phyloP scores from a whole-genome alignment of 30 jellyfish, hydroid and myxozoan genomes.

The Aurelia aurita complex sp. Pacific region DNA sequence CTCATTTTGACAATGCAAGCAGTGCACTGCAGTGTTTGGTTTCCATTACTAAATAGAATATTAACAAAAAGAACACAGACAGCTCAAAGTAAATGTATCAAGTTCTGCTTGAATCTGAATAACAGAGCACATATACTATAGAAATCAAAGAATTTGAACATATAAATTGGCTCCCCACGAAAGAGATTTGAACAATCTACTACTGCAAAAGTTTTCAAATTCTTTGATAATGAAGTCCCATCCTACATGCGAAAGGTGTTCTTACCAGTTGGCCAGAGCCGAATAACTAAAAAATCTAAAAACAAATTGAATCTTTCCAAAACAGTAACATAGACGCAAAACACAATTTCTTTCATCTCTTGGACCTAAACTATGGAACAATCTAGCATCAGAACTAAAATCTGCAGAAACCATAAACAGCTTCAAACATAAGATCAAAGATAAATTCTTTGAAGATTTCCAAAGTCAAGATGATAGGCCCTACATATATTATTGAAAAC shows the following conservation, averaged over 20 bases:
- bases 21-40: conserved; percentile 4
- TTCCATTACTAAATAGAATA: conserved; percentile 16
- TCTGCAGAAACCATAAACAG: background rate
- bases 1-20: conserved; percentile 48
- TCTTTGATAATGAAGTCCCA: conserved; percentile 25
- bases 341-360: conserved; percentile 13
- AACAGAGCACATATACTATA: background rate
- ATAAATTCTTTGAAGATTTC: too few relatives aligned
- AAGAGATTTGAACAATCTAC: conserved; percentile 27
- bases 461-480: background rate
- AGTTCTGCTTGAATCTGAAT: too few relatives aligned
- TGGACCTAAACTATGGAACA: conserved; percentile 31
- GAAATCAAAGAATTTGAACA: conserved; percentile 36
- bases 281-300: conserved; percentile 29
- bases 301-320: conserved; percentile 9
- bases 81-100: conserved; percentile 20
- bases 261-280: conserved; percentile 18
- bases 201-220: conserved; percentile 21
- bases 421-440: too few relatives aligned
- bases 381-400: conserved; percentile 29
- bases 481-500: background rate
- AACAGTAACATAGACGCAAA: conserved; percentile 13
- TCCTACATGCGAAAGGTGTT: conserved; percentile 27
- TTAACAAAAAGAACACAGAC: conserved; percentile 38
- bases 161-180: conserved; percentile 45